phyloP scores from a whole-genome alignment of 1,140 invertebrate species.

The Agrypnia vestita region DNA sequence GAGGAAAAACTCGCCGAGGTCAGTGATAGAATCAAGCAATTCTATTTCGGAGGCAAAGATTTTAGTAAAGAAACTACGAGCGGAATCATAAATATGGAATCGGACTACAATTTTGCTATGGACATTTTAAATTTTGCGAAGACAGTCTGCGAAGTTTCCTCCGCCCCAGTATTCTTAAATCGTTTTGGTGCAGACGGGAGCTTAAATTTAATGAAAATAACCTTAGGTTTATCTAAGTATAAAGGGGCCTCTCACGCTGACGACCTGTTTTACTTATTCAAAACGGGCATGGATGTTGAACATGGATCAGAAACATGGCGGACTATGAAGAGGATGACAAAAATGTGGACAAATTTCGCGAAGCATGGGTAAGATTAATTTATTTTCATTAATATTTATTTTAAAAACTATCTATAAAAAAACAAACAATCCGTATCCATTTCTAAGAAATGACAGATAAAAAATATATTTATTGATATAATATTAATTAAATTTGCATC shows the following conservation, averaged over 20 bases:
- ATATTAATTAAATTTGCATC: no score
- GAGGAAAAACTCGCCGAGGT: constrained; percentile 64
- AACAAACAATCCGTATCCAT: not conserved
- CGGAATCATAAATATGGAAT: constrained; percentile 66
- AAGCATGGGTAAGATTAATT: constrained; percentile 74
- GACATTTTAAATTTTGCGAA: constrained; percentile 67
- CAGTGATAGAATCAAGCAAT: constrained; percentile 67
- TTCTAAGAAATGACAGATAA: no score
- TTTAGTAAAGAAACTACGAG: constrained; percentile 61
- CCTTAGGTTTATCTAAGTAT: constrained; percentile 60
- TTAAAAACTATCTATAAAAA: not conserved
- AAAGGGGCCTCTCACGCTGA: constrained; percentile 77
- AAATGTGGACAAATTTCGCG: constrained; percentile 83
- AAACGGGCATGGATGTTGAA: constrained; percentile 67
- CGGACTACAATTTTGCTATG: constrained; percentile 69
- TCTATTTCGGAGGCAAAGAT: constrained; percentile 70
- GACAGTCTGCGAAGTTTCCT: constrained; percentile 63
- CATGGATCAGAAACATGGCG: constrained; percentile 64
- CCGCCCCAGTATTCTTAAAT: constrained; percentile 70
- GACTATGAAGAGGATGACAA: constrained; percentile 70
- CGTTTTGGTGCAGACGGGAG: constrained; percentile 69
- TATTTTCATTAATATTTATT: constrained; percentile 14
- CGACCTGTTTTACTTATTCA: constrained; percentile 78
- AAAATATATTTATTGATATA: no score
- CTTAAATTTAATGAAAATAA: constrained; percentile 66